A percentile compares a stretch with the other conserved stretches of the same genome.
Conservation (phyloP, 2,888 invertebrate species). For the Ectemnius cavifrons region DNA sequence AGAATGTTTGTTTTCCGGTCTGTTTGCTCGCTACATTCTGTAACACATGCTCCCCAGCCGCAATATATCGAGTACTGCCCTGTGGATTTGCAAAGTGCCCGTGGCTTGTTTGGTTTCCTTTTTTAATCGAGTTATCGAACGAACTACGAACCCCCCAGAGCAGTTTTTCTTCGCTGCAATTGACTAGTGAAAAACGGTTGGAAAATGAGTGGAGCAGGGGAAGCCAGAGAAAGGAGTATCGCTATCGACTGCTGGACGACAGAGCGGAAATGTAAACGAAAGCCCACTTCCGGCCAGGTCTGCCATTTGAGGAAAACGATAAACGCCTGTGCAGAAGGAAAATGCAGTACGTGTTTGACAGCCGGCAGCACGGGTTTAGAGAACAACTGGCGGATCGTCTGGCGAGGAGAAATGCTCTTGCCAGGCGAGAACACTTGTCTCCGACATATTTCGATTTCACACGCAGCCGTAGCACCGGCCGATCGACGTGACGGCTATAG, state of each 20-base stretch:
- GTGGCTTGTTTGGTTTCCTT: too few relatives aligned
- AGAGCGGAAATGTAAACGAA: slow-evolving; percentile 40
- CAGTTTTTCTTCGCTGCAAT: too few relatives aligned
- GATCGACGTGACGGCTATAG: slow-evolving; percentile 18
- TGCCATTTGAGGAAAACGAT: slow-evolving; percentile 21
- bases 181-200: slow-evolving; percentile 13
- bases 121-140: too few relatives aligned
- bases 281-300: slow-evolving; percentile 23
- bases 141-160: too few relatives aligned
- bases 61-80: too few relatives aligned
- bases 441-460: slow-evolving; percentile 33
- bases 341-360: slow-evolving; percentile 44
- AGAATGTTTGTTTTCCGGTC: too few relatives aligned
- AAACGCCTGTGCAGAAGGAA: slow-evolving; percentile 14
- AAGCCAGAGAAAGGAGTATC: slow-evolving; percentile 19
- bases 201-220: neutral
- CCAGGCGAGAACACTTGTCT: neutral
- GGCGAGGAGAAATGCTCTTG: slow-evolving; percentile 6
- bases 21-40: neutral
- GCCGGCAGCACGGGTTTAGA: slow-evolving; percentile 24
- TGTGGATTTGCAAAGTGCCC: too few relatives aligned
- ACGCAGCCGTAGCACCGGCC: neutral
- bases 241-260: neutral
- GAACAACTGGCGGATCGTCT: slow-evolving; percentile 6
- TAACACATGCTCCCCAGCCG: neutral